phyloP scores from a whole-genome alignment of 30 jellyfish, hydroid and myxozoan species.

The Turritopsis rubra region DNA sequence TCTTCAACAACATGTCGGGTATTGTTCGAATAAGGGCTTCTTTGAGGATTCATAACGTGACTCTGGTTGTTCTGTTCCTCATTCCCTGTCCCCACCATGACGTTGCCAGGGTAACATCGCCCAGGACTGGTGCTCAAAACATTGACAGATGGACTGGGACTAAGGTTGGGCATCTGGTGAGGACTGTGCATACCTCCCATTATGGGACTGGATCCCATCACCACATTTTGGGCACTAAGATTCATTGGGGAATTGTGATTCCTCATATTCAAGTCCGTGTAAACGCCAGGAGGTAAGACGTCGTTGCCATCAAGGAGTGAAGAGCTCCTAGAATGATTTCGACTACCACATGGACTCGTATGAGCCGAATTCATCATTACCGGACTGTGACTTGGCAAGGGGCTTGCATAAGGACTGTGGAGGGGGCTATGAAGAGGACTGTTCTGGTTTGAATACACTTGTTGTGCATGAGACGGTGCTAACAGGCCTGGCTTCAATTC shows the following conservation, averaged over 20 bases:
- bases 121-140: neutral
- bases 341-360: slow-evolving; percentile 3
- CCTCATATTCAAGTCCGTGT: neutral
- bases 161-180: neutral
- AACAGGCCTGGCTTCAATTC: slow-evolving; percentile 32
- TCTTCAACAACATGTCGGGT: slow-evolving; percentile 38
- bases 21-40: neutral
- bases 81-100: neutral
- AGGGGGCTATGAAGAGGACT: slow-evolving; percentile 77
- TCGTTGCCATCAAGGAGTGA: slow-evolving; percentile 9
- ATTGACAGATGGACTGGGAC: neutral
- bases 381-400: slow-evolving; percentile 20
- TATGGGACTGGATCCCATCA: slow-evolving; percentile 6
- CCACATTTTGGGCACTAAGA: neutral
- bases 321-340: slow-evolving; percentile 8
- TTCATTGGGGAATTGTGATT: neutral
- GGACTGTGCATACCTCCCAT: slow-evolving; percentile 4
- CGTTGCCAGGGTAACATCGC: neutral
- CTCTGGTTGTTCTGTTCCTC: neutral
- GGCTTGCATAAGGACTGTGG: slow-evolving; percentile 22
- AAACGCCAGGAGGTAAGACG: slow-evolving; percentile 19
- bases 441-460: slow-evolving; percentile 18
- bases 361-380: slow-evolving; percentile 8
- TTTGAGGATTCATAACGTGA: slow-evolving; percentile 12
- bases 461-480: slow-evolving; percentile 31